phyloP scores from a whole-genome alignment of 1,140 invertebrate genomes.

The Drosophila pseudoananassae region DNA sequence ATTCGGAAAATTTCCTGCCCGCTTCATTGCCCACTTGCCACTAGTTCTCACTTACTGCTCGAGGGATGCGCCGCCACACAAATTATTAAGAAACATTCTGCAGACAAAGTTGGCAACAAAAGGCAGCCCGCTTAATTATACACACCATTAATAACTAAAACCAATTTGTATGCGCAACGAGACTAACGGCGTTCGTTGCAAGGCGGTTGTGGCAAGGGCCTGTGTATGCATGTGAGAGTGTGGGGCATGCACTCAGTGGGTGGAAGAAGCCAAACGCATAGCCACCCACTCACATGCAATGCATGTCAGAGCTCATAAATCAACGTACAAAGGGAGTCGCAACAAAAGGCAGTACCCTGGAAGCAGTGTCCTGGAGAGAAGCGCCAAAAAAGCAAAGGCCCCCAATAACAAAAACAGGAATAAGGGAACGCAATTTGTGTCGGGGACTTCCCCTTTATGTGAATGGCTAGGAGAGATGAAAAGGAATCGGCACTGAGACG shows the following conservation, averaged over 20 bases:
- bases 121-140: slow-evolving; percentile 78
- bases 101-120: slow-evolving; percentile 80
- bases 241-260: slow-evolving; percentile 36
- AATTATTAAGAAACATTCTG: slow-evolving; percentile 82
- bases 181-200: neutral
- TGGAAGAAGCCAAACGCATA: neutral
- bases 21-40: slow-evolving; percentile 3
- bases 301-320: slow-evolving; percentile 62
- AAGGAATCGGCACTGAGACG: neutral
- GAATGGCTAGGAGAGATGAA: slow-evolving; percentile 3
- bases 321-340: slow-evolving; percentile 68
- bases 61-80: slow-evolving; percentile 57
- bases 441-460: slow-evolving; percentile 13
- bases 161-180: slow-evolving; percentile 70
- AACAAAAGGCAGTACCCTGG: slow-evolving; percentile 19
- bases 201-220: neutral
- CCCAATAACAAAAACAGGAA: slow-evolving; percentile 1
- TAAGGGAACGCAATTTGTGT: slow-evolving; percentile 75
- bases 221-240: slow-evolving; percentile 9
- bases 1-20: slow-evolving; percentile 12
- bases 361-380: slow-evolving; percentile 16
- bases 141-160: slow-evolving; percentile 82
- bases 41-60: slow-evolving; percentile 29
- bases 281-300: slow-evolving; percentile 28
- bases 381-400: slow-evolving; percentile 9